Conservation (phyloP, 2,113 vertebrate genomes). For the Progne subis region DNA sequence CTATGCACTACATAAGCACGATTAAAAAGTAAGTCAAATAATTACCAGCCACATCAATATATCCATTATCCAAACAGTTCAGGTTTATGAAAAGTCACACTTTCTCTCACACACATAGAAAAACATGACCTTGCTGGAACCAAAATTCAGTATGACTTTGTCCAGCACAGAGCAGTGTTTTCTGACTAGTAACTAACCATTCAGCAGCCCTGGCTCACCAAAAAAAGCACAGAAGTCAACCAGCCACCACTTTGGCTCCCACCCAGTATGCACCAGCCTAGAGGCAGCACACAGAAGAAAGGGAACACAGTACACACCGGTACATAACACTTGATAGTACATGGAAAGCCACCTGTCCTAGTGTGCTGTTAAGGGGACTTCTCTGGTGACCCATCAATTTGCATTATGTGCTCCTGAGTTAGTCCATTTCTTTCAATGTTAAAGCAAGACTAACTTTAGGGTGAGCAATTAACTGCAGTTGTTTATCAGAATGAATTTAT, state of each 20-base stretch:
- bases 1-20: neutral
- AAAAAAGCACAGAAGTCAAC: neutral
- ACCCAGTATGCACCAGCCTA: neutral
- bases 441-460: neutral
- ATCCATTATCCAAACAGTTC: neutral
- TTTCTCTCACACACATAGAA: neutral
- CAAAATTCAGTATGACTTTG: neutral
- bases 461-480: neutral
- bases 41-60: neutral
- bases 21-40: neutral
- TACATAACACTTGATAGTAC: fast-evolving
- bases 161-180: neutral
- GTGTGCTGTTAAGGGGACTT: neutral
- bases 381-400: neutral
- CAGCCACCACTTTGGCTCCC: neutral
- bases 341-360: neutral
- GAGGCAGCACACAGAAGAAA: neutral
- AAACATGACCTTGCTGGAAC: neutral
- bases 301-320: neutral
- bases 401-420: neutral
- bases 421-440: neutral
- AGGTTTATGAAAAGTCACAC: neutral
- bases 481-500: neutral
- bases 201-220: neutral
- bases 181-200: neutral